These are phyloP conservation scores for Megalops cyprinoides DNA, from an alignment of 2,797 vertebrate species.

Conservation along the genomic window DNA sequence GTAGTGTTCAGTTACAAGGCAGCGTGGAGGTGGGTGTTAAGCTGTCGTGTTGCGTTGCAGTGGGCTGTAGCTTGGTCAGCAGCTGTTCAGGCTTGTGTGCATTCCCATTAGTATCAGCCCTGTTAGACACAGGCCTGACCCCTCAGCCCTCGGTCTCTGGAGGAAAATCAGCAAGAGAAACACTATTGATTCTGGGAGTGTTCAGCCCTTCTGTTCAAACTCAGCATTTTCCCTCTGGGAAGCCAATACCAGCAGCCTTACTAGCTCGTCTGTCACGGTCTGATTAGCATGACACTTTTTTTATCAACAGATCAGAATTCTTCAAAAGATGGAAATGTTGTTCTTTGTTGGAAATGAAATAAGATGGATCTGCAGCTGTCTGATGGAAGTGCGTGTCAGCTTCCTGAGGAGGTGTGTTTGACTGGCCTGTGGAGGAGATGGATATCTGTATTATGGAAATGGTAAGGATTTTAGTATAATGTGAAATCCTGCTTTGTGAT, in stretches of 20 bases:
- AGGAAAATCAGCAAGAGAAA: not conserved
- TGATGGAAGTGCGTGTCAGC: not conserved
- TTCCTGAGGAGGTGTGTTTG: not conserved
- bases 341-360: not conserved
- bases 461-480: not conserved
- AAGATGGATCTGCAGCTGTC: not conserved
- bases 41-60: no score
- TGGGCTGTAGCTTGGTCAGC: no score
- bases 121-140: no score
- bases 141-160: slow-evolving; percentile 1
- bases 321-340: not conserved
- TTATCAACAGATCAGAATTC: not conserved
- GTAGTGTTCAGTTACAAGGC: no score
- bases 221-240: not conserved
- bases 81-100: no score
- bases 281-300: slow-evolving; percentile 5
- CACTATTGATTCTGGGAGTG: not conserved
- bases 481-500: not conserved
- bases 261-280: not conserved
- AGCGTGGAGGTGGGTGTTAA: no score
- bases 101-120: no score
- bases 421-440: not conserved
- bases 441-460: slow-evolving; percentile 11
- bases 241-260: not conserved
- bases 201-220: not conserved